Base-by-base conservation (phyloP, 2,113 vertebrate species). In the Edolisoma coerulescens region DNA sequence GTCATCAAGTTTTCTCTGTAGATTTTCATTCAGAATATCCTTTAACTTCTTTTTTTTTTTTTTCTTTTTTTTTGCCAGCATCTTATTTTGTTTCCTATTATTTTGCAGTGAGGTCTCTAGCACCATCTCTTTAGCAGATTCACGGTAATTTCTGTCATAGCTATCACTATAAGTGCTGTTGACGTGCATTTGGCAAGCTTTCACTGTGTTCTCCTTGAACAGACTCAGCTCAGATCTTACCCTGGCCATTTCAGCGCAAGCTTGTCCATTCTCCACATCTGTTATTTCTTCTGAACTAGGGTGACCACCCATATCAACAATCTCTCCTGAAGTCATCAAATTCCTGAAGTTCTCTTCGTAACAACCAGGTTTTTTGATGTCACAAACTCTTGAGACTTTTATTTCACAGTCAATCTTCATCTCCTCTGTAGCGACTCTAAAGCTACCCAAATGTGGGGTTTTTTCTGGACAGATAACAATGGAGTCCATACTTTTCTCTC, bases 1-100 rank as follows among this genome's bases (percentile, higher is more conserved):
- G 94, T 97, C 92, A 85, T 98, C 98, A 44, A 96, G 90, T 53
- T 98, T 98, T 97, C 97, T 97, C 96, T 98, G 97, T 56, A 98
- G 94, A 89, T 97, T 98, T 96, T 97, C 98, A 97, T 96, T 97
- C 80, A 98, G 89, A 95, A 97, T 97, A 95, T 98, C 98, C 92
- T 98, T 98, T 74, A 98, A 91, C 90, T 98, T 98, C 97, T 98
- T 99, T 98, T 99, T 99, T 97, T 99, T 99, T 95, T 98, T 98
- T 76, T 98, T 99, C 96, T 98, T 99, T 97, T 99, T 99, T 95
- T 98, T 99, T 74, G 97, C 97, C 81, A 96, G 97, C 81, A 98
- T 97, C 80, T 98, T 98, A 94, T 47, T 97, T 73, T 95, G 78
- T 96, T 96, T 98, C 97, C 96, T 97, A 39, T 89, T 94, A 81